Base-by-base conservation (phyloP, 1,140 invertebrate genomes). In the Camponotus pennsylvanicus region DNA sequence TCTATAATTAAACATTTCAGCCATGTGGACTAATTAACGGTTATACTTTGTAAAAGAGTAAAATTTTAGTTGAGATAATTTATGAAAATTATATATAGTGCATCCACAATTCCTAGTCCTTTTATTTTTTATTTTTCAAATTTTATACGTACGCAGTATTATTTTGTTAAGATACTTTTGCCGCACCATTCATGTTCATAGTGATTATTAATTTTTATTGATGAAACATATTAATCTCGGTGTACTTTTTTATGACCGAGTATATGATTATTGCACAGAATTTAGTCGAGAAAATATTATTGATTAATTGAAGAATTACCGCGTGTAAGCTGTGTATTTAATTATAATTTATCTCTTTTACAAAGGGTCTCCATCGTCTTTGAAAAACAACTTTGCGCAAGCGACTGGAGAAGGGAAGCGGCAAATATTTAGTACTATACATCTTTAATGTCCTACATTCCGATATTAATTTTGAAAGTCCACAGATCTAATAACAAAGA, bases 191-290 rank as follows among this genome's bases (percentile, higher is more conserved):
- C 40, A 45, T 42, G 32, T 63, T 52, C 55, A 34, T 40, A 9
- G 27, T n/a, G 55, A 37, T 6, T 34, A 73, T 82, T 82, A 82
- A 71, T 82, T 82, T 73, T 82, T 82, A 82, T 82, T 73, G 79
- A 82, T 73, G 79, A 73, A 73, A 82, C 67, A 11, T 67, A 82
- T 83, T 83, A 75, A 73, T 83, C 69, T 83, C 55, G 57, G 8
- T 32, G n/a, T 32, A 21, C 40, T 61, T 75, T n/a, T 70, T 61
- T 61, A 34, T 21, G 40, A 18, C 27, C 55, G 18, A 34, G 45
- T 40, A 57, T 27, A 37, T 15, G 13, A 45, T 82, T 75, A 61
- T 37, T 75, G 69, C 69, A 49, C 8, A 40, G 27, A 49, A 49
- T 59, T 27, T 40, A 2, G 18, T 63, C n/a, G 55, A 75, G 55